Conservation (phyloP, 2,797 vertebrate genomes). For the Taenioides sp. region DNA sequence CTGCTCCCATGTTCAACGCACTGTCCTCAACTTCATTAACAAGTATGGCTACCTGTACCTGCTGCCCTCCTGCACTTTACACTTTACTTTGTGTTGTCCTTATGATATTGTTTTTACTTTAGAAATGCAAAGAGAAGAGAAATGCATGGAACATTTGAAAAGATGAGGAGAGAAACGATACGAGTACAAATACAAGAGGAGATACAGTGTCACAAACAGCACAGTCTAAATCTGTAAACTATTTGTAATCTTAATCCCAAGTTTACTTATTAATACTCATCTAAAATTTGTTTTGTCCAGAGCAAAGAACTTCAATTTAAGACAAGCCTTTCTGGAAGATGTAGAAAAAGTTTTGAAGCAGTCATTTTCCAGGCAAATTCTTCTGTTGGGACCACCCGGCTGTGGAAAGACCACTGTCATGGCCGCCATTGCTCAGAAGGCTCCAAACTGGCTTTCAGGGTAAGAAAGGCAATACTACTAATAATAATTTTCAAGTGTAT, state of each 20-base stretch:
- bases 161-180: conserved; percentile 51
- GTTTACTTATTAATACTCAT: neutral
- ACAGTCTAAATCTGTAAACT: conserved; percentile 62
- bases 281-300: conserved; percentile 33
- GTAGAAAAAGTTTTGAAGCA: conserved; percentile 50
- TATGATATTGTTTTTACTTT: neutral
- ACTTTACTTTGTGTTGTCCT: neutral
- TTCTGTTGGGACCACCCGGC: conserved; percentile 67
- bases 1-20: conserved; percentile 65
- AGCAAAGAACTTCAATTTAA: conserved; percentile 46
- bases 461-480: conserved; percentile 28
- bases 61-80: neutral
- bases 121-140: conserved; percentile 51
- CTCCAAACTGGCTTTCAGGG: conserved; percentile 66
- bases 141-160: conserved; percentile 37
- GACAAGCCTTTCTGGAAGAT: conserved; percentile 55
- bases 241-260: neutral
- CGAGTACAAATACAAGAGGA: conserved; percentile 55
- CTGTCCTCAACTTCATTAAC: conserved; percentile 55
- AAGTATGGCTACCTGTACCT: conserved; percentile 38
- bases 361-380: conserved; percentile 40
- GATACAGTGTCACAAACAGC: conserved; percentile 53
- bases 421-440: conserved; percentile 62
- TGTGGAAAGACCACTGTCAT: conserved; percentile 71
- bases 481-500: neutral